These are phyloP conservation scores for Hydrocynus forskahlii DNA, from an alignment of 2,797 vertebrate genomes.

Conservation along the genomic window DNA sequence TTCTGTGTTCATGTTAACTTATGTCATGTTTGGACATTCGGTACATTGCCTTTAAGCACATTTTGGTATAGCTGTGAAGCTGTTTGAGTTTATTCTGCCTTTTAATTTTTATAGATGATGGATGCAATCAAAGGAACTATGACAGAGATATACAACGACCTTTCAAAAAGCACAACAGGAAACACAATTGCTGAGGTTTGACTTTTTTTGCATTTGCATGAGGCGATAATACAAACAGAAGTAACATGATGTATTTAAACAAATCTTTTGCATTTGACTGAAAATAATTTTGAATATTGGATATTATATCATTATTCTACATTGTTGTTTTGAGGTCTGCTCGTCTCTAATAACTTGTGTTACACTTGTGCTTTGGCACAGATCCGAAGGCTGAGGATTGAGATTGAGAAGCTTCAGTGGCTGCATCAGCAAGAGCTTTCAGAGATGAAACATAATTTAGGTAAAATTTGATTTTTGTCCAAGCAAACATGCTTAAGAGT, in stretches of 20 bases:
- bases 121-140: slow-evolving; percentile 98
- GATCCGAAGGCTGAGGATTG: slow-evolving; percentile 94
- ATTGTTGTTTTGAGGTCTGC: neutral
- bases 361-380: slow-evolving; percentile 58
- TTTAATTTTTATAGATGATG: slow-evolving; percentile 86
- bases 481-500: too few relatives aligned
- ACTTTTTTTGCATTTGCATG: slow-evolving; percentile 63
- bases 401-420: slow-evolving; percentile 98
- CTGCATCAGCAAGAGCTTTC: slow-evolving; percentile 96
- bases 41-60: too few relatives aligned
- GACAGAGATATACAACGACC: slow-evolving; percentile 97
- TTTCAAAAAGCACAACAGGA: slow-evolving; percentile 94
- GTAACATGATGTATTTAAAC: neutral
- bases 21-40: neutral
- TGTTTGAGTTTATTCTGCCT: slow-evolving; percentile 26
- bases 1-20: neutral
- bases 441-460: slow-evolving; percentile 98
- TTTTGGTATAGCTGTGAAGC: neutral
- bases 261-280: neutral
- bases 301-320: neutral
- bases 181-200: slow-evolving; percentile 93
- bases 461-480: slow-evolving; percentile 66
- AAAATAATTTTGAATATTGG: neutral
- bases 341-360: neutral
- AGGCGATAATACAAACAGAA: neutral